Evolutionary conservation across 2,113 vertebrate species (phyloP).

Genomic region (Chiloscyllium plagiosum): DNA sequence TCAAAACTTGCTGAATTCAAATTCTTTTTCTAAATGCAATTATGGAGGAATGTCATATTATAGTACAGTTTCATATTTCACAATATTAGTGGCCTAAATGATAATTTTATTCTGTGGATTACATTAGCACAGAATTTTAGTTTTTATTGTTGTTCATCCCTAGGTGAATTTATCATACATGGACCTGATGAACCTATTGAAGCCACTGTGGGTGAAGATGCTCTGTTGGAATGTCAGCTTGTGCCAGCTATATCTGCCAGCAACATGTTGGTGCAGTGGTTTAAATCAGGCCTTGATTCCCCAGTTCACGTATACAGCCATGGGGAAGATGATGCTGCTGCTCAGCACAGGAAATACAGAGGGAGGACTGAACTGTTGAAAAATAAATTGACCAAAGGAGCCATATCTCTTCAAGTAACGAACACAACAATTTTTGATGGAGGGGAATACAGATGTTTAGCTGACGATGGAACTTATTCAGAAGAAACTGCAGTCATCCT

Average conservation of each 20-base stretch:
- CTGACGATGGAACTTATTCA: too few species aligned
- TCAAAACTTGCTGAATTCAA: background rate
- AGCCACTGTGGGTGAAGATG: conserved; percentile 45
- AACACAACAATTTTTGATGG: background rate
- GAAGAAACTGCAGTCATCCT: too few species aligned
- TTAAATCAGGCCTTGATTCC: conserved; percentile 37
- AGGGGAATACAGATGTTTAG: too few species aligned
- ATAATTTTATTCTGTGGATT: background rate
- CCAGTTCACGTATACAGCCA: conserved; percentile 41
- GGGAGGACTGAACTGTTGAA: conserved; percentile 41
- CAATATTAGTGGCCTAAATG: too few species aligned
- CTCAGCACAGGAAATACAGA: conserved; percentile 42
- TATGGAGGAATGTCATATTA: background rate
- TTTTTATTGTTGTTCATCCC: background rate
- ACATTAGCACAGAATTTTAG: background rate
- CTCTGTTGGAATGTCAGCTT: conserved; percentile 42
- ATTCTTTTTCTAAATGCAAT: background rate
- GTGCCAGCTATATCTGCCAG: conserved; percentile 41
- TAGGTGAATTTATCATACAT: background rate
- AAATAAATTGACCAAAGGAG: conserved; percentile 39
- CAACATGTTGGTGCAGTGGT: conserved; percentile 46
- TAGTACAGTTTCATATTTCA: background rate
- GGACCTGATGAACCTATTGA: conserved; percentile 36
- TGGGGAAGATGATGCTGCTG: background rate
- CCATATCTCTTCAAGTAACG: too few species aligned